Percentiles rank a stretch among this genome's conserved stretches.
Conservation (phyloP, 2,888 invertebrate species). For the Chymomyza amoena region DNA sequence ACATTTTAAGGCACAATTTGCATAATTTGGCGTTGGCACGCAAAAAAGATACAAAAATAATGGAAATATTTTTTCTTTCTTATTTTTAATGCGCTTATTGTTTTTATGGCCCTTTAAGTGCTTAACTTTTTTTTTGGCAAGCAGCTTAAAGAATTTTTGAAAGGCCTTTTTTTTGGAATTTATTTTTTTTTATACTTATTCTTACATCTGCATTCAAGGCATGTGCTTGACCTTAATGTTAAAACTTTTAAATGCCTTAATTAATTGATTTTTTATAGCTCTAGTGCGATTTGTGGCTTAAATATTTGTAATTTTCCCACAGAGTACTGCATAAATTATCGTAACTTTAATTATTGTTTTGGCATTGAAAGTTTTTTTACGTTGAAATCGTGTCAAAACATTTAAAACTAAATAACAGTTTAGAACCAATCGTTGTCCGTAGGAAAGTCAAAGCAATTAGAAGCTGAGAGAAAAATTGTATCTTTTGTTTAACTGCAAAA, state of each 20-base stretch:
- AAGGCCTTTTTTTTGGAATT: neutral
- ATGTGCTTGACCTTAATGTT: neutral
- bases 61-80: neutral
- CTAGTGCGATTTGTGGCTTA: neutral
- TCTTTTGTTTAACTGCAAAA: neutral
- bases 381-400: neutral
- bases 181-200: neutral
- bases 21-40: neutral
- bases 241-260: neutral
- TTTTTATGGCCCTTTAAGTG: neutral
- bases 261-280: neutral
- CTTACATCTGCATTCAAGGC: neutral
- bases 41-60: neutral
- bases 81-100: neutral
- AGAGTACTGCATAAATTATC: neutral
- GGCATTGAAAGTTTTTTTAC: neutral
- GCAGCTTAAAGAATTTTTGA: neutral
- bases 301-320: neutral
- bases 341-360: neutral
- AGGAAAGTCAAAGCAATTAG: neutral
- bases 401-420: neutral
- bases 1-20: neutral
- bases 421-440: neutral
- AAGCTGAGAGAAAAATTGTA: neutral
- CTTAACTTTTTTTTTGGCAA: neutral